Evolutionary conservation across 2,797 vertebrate species (phyloP).

Genomic region (Toxotes lorentzi): DNA sequence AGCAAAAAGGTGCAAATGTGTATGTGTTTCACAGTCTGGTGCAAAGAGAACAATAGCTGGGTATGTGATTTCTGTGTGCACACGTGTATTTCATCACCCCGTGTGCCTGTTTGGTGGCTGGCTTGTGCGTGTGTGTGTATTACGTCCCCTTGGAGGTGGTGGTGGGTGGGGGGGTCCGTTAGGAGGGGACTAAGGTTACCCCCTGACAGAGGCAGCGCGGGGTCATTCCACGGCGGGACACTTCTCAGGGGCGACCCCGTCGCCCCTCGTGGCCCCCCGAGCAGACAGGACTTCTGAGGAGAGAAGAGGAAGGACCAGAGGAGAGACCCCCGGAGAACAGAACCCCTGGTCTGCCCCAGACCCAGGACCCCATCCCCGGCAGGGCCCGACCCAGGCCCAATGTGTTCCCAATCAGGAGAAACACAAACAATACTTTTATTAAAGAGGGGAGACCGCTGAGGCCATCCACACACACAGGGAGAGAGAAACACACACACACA

Average conservation of each 20-base stretch:
- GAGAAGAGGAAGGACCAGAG: constrained; percentile 90
- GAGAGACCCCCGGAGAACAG: constrained; percentile 86
- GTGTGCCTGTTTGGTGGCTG: constrained; percentile 74
- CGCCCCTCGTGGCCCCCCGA: constrained; percentile 82
- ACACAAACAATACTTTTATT: constrained; percentile 97
- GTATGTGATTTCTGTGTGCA: constrained; percentile 53
- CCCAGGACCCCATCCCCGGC: constrained; percentile 71
- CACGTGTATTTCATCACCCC: constrained; percentile 75
- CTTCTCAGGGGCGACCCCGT: constrained; percentile 86
- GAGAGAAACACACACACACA: constrained; percentile 4
- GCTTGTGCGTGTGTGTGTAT: constrained; percentile 65
- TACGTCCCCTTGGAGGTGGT: constrained; percentile 54
- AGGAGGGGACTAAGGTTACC: constrained; percentile 90
- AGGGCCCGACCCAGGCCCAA: constrained; percentile 84
- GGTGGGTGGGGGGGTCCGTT: constrained; percentile 81
- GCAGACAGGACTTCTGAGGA: constrained; percentile 93
- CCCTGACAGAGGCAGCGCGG: constrained; percentile 87
- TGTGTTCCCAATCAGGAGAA: constrained; percentile 97
- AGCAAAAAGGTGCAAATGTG: constrained; percentile 45
- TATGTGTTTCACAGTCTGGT: constrained; percentile 40
- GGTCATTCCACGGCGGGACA: constrained; percentile 92
- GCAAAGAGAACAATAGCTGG: constrained; percentile 60
- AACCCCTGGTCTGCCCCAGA: constrained; percentile 89
- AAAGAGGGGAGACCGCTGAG: constrained; percentile 82
- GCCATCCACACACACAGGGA: constrained; percentile 12